Evolutionary conservation across 1,140 invertebrate species (phyloP), one percentile per base, ranked within the genome.

Genomic region (Venturia canescens): DNA sequence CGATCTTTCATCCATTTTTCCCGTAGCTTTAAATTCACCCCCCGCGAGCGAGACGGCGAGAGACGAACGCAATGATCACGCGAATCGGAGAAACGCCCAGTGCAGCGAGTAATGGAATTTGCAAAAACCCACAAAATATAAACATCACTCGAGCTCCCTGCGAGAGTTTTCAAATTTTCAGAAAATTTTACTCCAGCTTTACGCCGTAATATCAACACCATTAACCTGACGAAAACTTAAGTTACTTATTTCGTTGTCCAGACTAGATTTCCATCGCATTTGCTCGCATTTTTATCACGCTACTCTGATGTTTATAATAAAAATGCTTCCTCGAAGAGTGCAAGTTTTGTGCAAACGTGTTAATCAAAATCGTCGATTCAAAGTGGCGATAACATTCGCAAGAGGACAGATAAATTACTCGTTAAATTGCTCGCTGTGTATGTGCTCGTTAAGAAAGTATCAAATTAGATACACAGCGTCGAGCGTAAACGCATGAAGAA

Each of bases 1-100:
- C 72, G 50, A 63, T 76, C 34, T 26, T 60, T 27, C 15, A 60
- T 9, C 53, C 29, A 21, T 57, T 74, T 74, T 74, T 57, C 13
- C 70, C 6, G n/a, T 23, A 0, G 34, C 48, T 34, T 53, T 53
- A 53, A 53, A 53, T 53, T 3, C n/a, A 1, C n/a, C 50, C n/a
- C 18, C n/a, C 50, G 5, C 18, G 7, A 1, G n/a, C 18, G 1
- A 53, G 18, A n/a, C 50, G 0, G 16, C 7, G 50, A 53, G 23
- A 53, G 23, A 63, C 11, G 27, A 63, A 63, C 7, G n/a, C 23
- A 63, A 63, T 18, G 60, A 26, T 26, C 23, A 63, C 23, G 27
- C n/a, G 23, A 63, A 27, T 26, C n/a, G 16, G 4, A 53, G 50
- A 53, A 21, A 44, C 7, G 1, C 7, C 38, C 13, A 11, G 11